Conservation (phyloP, 2,888 invertebrate genomes). For the Calliopum simillimum region DNA sequence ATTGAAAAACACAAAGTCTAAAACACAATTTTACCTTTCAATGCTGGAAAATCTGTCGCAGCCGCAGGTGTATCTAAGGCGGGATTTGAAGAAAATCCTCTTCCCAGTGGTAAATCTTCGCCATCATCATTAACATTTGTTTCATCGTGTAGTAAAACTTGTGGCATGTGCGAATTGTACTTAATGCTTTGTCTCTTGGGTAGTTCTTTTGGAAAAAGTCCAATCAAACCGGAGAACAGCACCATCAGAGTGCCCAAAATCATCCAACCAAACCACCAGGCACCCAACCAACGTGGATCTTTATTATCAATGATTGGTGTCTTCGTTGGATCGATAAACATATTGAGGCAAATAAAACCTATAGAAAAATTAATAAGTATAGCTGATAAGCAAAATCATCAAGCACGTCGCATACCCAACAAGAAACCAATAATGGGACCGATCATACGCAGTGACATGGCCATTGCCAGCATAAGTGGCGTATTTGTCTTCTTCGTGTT, state of each 20-base stretch:
- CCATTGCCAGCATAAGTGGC: constrained; percentile 71
- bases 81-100: constrained; percentile 57
- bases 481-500: constrained; percentile 76
- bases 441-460: constrained; percentile 65
- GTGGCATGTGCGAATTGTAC: constrained; percentile 60
- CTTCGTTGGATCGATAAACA: constrained; percentile 73
- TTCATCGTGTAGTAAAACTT: constrained; percentile 58
- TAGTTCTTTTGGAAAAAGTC: constrained; percentile 72
- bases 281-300: constrained; percentile 78
- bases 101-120: constrained; percentile 56
- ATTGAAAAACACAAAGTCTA: neutral
- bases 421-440: constrained; percentile 73
- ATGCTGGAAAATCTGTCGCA: constrained; percentile 60
- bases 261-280: constrained; percentile 82
- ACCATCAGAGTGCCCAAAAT: constrained; percentile 70
- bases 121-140: constrained; percentile 53
- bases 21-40: constrained; percentile 58
- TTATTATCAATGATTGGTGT: constrained; percentile 72
- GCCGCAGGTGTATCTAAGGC: constrained; percentile 54
- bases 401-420: constrained; percentile 62
- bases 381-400: neutral
- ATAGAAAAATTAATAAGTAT: neutral
- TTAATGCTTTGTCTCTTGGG: constrained; percentile 53
- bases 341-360: constrained; percentile 68
- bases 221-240: constrained; percentile 73